Evolutionary conservation across 2,797 vertebrate species (phyloP).

Genomic region (Sebastes hopkinsi): DNA sequence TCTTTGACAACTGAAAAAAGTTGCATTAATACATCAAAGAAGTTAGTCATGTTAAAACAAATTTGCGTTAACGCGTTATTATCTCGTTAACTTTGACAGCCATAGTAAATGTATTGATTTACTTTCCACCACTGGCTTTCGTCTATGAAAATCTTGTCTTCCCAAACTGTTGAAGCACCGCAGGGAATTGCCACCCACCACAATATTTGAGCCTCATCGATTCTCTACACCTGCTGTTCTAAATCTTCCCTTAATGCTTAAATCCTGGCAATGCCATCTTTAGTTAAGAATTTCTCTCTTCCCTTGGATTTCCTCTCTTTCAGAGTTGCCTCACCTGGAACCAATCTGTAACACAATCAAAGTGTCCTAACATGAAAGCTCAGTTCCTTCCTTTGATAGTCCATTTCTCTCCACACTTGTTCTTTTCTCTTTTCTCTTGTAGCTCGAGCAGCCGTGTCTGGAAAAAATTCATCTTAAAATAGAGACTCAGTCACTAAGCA

Average conservation of each 20-base stretch:
- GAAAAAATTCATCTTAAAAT: constrained; percentile 66
- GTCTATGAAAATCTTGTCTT: neutral
- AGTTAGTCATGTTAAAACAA: no score
- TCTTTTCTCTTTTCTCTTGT: constrained; percentile 62
- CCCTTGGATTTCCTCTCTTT: constrained; percentile 52
- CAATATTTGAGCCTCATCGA: constrained; percentile 49
- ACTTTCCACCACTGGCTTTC: neutral
- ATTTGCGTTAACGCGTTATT: no score
- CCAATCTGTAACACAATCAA: constrained; percentile 83
- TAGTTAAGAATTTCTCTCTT: constrained; percentile 57
- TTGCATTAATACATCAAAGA: no score
- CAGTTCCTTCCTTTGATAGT: constrained; percentile 79
- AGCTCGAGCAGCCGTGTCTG: constrained; percentile 59
- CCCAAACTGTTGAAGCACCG: neutral
- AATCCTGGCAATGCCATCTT: constrained; percentile 65
- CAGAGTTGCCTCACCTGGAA: constrained; percentile 83
- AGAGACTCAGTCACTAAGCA: constrained; percentile 67
- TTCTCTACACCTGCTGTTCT: constrained; percentile 68
- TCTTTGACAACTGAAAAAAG: no score
- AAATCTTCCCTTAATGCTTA: constrained; percentile 59
- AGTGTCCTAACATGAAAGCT: constrained; percentile 82
- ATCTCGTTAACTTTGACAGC: no score
- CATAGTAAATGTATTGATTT: neutral
- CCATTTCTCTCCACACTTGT: constrained; percentile 69
- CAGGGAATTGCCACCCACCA: constrained; percentile 55